These are phyloP conservation scores for Imbricaverruca yamaguchii DNA, from an alignment of 2,888 invertebrate species.

Conservation along the genomic window DNA sequence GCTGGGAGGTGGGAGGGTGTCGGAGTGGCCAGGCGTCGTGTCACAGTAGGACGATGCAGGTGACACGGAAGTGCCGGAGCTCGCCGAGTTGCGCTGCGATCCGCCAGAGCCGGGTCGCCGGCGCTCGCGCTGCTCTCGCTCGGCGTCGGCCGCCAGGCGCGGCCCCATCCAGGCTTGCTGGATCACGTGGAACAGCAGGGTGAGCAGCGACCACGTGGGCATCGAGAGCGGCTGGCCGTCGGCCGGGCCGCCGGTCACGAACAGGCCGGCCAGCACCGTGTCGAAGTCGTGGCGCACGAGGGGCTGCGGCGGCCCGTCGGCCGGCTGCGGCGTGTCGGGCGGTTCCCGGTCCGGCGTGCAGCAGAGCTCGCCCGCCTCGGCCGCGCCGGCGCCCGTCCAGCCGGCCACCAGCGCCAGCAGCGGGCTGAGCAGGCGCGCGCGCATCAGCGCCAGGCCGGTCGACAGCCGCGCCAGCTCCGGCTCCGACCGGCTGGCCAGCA, in stretches of 20 bases:
- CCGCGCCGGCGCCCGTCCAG: not conserved
- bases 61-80: no score
- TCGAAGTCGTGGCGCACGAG: not conserved
- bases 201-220: not conserved
- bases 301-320: not conserved
- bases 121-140: not conserved
- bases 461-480: not conserved
- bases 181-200: not conserved
- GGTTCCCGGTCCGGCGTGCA: no score
- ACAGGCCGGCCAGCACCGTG: not conserved
- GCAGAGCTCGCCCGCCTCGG: not conserved
- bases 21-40: no score
- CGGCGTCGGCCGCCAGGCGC: not conserved
- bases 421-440: not conserved
- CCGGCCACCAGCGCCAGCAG: not conserved
- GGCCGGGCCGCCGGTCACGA: not conserved
- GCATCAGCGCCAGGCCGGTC: not conserved
- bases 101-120: not conserved
- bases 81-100: not conserved
- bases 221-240: not conserved
- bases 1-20: no score
- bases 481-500: not conserved
- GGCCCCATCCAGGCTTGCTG: not conserved
- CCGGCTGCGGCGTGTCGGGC: not conserved
- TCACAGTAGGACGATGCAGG: no score